A percentile compares a stretch with the other conserved stretches of the same genome.
Evolutionary conservation across 2,888 invertebrate species (phyloP).

Genomic region (Scotopteryx bipunctaria): DNA sequence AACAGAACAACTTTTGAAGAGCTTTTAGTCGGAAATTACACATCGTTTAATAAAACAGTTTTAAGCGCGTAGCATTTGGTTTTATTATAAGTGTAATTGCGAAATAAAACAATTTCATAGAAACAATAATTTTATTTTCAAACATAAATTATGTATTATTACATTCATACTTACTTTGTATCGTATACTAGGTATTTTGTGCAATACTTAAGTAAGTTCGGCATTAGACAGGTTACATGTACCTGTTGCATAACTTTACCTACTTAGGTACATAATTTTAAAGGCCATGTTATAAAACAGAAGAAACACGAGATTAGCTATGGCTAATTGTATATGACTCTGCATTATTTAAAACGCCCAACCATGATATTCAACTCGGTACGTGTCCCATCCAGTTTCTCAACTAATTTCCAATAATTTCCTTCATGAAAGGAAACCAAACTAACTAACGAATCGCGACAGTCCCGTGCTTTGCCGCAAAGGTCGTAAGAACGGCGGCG

Average conservation of each 20-base stretch:
- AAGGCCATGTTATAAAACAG: no score
- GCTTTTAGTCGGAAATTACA: neutral
- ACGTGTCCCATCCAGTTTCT: neutral
- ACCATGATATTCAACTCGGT: no score
- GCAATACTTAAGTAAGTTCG: no score
- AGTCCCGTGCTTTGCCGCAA: conserved; percentile 44
- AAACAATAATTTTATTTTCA: conserved; percentile 23
- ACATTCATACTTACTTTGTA: neutral
- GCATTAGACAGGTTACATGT: no score
- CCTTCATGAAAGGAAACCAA: neutral
- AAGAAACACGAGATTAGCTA: no score
- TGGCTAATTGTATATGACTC: no score
- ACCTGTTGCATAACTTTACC: no score
- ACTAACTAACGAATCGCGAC: conserved; percentile 5
- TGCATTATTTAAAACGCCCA: no score
- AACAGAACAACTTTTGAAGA: neutral
- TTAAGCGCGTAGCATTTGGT: conserved; percentile 14
- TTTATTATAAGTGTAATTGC: conserved; percentile 29
- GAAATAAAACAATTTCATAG: conserved; percentile 26
- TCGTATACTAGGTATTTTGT: no score
- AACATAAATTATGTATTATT: neutral
- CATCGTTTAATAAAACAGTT: conserved; percentile 2
- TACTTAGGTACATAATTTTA: no score
- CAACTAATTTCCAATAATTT: neutral
- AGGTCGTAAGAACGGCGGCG: conserved; percentile 59